phyloP scores from a whole-genome alignment of 2,113 vertebrate species.

The Notarius lentiginosus region DNA sequence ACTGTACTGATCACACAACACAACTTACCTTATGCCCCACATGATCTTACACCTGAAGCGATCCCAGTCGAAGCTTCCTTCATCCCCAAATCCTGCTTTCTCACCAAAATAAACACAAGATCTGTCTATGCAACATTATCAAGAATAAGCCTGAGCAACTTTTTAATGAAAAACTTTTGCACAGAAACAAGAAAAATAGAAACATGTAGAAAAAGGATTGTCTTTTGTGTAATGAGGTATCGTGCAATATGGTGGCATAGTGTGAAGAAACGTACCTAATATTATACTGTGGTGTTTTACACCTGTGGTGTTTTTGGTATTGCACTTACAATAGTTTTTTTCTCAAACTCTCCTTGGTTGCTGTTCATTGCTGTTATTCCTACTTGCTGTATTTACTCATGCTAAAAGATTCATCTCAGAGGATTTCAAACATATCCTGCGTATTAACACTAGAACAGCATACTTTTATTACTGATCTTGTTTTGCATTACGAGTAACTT shows the following conservation, averaged over 20 bases:
- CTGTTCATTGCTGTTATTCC: background rate
- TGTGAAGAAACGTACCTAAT: background rate
- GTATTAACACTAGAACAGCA: background rate
- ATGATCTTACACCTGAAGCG: background rate
- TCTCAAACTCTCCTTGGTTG: background rate
- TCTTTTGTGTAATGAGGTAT: too few relatives aligned
- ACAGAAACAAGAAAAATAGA: too few relatives aligned
- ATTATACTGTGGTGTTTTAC: background rate
- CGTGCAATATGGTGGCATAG: background rate
- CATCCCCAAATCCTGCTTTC: background rate
- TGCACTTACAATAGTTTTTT: background rate
- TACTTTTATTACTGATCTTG: background rate
- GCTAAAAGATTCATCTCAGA: too few relatives aligned
- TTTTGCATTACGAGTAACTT: background rate
- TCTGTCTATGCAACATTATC: too few relatives aligned
- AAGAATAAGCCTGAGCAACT: too few relatives aligned
- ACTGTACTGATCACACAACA: background rate
- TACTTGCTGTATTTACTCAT: background rate
- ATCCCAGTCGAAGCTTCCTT: background rate
- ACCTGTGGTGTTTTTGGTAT: too few relatives aligned
- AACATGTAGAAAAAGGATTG: too few relatives aligned
- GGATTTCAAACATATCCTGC: background rate
- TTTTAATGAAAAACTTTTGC: too few relatives aligned
- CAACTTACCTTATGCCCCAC: background rate
- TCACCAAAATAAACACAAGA: background rate